Base-by-base conservation (phyloP, 2,113 vertebrate genomes). In the Paradisaea rubra region DNA sequence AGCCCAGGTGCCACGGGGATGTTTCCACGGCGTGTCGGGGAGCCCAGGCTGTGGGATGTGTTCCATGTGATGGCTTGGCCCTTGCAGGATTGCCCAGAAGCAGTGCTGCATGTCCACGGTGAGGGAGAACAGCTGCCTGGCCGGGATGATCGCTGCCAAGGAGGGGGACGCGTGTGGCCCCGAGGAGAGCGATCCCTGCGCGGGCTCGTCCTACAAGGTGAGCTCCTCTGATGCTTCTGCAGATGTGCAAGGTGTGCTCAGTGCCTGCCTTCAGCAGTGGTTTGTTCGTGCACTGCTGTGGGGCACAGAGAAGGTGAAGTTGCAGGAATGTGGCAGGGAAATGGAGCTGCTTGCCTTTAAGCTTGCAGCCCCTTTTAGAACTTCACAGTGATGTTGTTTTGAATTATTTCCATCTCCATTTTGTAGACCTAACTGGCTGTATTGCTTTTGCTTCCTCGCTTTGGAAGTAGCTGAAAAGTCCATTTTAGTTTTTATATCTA, bases 51-150 rank as follows among this genome's bases (percentile, higher is more conserved):
- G 12, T 10, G 70, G 20, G 22, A 10, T 25, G 31, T 31, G 16
- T 39, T 4, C 68, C 68, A 10, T 7, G 50, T 5, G 59, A 2
- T 17, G n/a, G 2, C 27, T 15, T 31, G 45, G 33, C 54, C 69
- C 73, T 84, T 95, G 45, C 97, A 99, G 99, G 92, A 94, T 98
- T 17, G 98, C 98, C 47, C 98, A 98, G 98, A 97, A 97, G 95
- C 99, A 99, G 93, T 99, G 99, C 86, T 99, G 99, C 3, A 13
- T 96, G 42, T 98, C 98, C 39, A 97, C 98, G 15, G 59, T 99
- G 64, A 97, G 98, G 95, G 98, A 99, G 93, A 98, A 97, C 97
- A 98, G 96, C 94, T 99, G 99, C 94, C 92, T 98, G 93, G 97
- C 98, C 0, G 99, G 99, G 2, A 97, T 99, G 95, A 42, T 97